Conservation (phyloP, 2,797 vertebrate species). For the Spatula clypeata region DNA sequence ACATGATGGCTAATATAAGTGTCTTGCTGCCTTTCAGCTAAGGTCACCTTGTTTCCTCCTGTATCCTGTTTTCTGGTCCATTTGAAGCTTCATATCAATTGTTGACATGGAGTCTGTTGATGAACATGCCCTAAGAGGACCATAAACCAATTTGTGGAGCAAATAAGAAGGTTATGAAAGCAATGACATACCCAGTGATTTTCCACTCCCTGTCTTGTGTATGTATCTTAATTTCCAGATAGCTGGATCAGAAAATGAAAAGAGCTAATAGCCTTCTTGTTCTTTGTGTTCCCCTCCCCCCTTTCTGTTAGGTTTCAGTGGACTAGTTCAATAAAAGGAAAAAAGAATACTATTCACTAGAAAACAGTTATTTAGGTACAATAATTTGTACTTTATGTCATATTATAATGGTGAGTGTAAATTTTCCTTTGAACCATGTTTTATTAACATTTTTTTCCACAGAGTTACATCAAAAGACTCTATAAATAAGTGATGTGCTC, state of each 20-base stretch:
- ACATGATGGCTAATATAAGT: background rate
- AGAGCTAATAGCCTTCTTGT: constrained; percentile 47
- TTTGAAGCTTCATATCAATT: constrained; percentile 66
- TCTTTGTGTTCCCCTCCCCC: constrained; percentile 4
- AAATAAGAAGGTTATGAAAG: constrained; percentile 67
- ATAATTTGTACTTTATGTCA: constrained; percentile 86
- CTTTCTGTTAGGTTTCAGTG: constrained; percentile 48
- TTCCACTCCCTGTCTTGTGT: background rate
- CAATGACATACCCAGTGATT: constrained; percentile 40
- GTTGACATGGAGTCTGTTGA: constrained; percentile 60
- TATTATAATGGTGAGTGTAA: constrained; percentile 84
- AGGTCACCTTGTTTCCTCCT: constrained; percentile 48
- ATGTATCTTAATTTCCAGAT: constrained; percentile 64
- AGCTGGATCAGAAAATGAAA: constrained; percentile 55
- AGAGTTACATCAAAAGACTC: constrained; percentile 87
- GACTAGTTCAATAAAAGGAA: constrained; percentile 66
- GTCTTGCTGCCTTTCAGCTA: constrained; percentile 26
- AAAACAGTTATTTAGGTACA: constrained; percentile 84
- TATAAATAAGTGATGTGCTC: constrained; percentile 89
- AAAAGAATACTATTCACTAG: constrained; percentile 74
- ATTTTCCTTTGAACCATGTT: constrained; percentile 88
- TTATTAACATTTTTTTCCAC: constrained; percentile 85
- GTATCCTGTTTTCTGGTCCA: constrained; percentile 56
- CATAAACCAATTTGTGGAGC: constrained; percentile 64
- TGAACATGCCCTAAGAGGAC: constrained; percentile 39